Evolutionary conservation across 35 echinoderm and acorn worm genomes (phyloP).

Genomic region (Diadema setosum): DNA sequence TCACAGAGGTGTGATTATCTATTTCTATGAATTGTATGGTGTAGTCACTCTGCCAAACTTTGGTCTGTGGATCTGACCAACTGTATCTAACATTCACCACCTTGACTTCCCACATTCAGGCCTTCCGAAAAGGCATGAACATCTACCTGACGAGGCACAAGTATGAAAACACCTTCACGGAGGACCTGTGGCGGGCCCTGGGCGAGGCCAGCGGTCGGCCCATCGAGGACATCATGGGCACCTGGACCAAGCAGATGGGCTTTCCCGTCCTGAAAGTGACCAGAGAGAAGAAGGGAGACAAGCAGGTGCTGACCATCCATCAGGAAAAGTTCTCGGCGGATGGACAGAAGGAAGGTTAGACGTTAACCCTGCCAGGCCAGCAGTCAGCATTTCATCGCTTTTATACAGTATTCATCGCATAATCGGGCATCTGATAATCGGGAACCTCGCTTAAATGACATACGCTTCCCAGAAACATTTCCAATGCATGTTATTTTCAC

Average conservation of each 20-base stretch:
- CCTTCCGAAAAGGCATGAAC: conserved; percentile 89
- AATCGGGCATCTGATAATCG: too few species aligned
- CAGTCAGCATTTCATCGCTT: too few species aligned
- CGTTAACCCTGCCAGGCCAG: neutral
- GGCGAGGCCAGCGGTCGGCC: conserved; percentile 74
- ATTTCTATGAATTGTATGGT: too few species aligned
- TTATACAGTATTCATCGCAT: too few species aligned
- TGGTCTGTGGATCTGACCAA: too few species aligned
- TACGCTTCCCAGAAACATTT: too few species aligned
- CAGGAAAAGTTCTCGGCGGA: conserved; percentile 92
- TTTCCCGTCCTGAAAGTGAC: conserved; percentile 91
- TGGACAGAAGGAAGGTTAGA: conserved; percentile 68
- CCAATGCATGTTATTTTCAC: too few species aligned
- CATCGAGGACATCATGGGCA: conserved; percentile 83
- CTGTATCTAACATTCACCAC: neutral
- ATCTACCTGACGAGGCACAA: conserved; percentile 74
- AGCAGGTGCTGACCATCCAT: conserved; percentile 64
- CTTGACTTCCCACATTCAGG: conserved; percentile 43
- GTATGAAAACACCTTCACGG: conserved; percentile 88
- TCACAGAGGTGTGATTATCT: too few species aligned
- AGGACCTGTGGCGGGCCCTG: conserved; percentile 82
- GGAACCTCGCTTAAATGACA: too few species aligned
- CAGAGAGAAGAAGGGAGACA: conserved; percentile 55
- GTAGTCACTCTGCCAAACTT: too few species aligned
- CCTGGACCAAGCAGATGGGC: conserved; percentile 98